Evolutionary conservation across 2,888 invertebrate genomes (phyloP).

Genomic region (Anaspis maculata): DNA sequence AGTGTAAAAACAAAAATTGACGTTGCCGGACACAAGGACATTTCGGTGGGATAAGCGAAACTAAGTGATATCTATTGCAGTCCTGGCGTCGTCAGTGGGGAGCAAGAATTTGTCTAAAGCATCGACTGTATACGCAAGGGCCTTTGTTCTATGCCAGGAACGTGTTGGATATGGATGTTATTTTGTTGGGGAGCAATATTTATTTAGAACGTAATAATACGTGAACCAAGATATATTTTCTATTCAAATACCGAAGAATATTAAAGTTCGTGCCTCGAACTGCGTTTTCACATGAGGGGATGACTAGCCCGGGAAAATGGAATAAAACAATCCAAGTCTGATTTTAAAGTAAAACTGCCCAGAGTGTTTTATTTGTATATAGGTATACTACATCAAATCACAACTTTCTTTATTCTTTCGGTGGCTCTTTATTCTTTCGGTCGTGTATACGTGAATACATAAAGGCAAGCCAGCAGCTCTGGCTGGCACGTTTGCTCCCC

Average conservation of each 20-base stretch:
- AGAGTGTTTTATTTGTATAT: conserved; percentile 10
- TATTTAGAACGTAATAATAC: conserved; percentile 18
- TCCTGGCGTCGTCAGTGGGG: too few species aligned
- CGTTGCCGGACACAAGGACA: too few species aligned
- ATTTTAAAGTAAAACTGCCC: conserved; percentile 13
- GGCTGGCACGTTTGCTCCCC: conserved; percentile 19
- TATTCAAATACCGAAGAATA: conserved; percentile 13
- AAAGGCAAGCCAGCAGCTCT: conserved; percentile 19
- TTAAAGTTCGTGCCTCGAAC: conserved; percentile 10
- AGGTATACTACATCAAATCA: conserved; percentile 24
- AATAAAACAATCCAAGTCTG: conserved; percentile 11
- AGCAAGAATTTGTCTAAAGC: conserved; percentile 9
- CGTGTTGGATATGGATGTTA: conserved; percentile 12
- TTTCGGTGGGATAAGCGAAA: too few species aligned
- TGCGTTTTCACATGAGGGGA: conserved; percentile 9
- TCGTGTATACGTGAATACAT: conserved; percentile 19
- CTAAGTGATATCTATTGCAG: too few species aligned
- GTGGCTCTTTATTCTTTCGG: too few species aligned
- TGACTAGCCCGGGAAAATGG: conserved; percentile 7
- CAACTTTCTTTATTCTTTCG: conserved; percentile 26
- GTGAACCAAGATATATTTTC: conserved; percentile 8
- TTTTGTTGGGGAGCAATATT: conserved; percentile 19
- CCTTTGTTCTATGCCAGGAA: conserved; percentile 11
- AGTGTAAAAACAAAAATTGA: too few species aligned
- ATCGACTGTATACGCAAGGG: conserved; percentile 8